phyloP scores from a whole-genome alignment of 2,113 vertebrate species.

The Larimichthys polyactis region DNA sequence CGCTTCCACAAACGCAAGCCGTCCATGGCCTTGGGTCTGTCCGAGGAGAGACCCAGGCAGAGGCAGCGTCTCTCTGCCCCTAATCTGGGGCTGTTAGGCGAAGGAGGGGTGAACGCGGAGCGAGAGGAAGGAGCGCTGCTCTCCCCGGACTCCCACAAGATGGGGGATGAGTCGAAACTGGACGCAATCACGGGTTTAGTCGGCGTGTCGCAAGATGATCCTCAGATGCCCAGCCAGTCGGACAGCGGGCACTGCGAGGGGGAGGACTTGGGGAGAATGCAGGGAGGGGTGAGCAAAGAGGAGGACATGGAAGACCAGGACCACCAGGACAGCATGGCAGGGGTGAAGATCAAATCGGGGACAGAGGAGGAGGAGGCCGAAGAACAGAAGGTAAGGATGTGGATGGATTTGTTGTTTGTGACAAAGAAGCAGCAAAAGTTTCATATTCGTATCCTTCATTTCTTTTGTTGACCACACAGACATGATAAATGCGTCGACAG shows the following conservation, averaged over 20 bases:
- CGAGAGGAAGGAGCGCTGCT: constrained; percentile 83
- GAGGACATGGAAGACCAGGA: constrained; percentile 79
- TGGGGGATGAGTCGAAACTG: constrained; percentile 88
- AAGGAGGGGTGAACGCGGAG: constrained; percentile 64
- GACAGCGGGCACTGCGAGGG: constrained; percentile 85
- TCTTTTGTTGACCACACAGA: no score
- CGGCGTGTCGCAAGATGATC: constrained; percentile 89
- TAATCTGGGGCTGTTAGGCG: constrained; percentile 82
- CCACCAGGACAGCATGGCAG: constrained; percentile 80
- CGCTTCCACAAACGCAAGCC: constrained; percentile 96
- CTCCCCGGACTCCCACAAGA: constrained; percentile 92
- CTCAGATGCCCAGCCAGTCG: constrained; percentile 95
- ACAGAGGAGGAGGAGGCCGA: constrained; percentile 83
- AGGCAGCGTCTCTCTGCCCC: constrained; percentile 86
- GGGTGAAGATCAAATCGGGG: constrained; percentile 76
- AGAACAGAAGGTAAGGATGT: constrained; percentile 81
- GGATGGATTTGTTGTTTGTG: neutral
- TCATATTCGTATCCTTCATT: neutral
- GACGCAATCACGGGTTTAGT: constrained; percentile 72
- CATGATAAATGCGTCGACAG: no score
- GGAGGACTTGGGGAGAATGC: constrained; percentile 64
- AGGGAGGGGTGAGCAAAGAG: constrained; percentile 78
- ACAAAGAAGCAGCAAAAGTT: neutral
- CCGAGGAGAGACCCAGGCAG: constrained; percentile 90
- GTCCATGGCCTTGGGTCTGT: constrained; percentile 78